These are phyloP conservation scores for Benthosema pterotum DNA, from an alignment of 2,797 vertebrate species.

Conservation along the genomic window DNA sequence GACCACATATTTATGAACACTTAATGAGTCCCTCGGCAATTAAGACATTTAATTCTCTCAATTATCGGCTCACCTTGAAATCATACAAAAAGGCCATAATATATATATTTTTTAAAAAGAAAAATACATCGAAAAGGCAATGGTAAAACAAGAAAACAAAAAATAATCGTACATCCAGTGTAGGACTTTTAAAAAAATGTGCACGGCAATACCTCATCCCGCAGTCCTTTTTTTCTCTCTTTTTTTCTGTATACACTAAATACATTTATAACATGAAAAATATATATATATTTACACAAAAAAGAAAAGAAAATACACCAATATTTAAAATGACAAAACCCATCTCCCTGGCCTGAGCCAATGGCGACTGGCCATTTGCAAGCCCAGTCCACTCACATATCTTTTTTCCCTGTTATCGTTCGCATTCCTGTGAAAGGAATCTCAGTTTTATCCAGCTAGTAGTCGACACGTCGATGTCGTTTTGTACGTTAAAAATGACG, in stretches of 20 bases:
- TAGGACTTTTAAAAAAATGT: slow-evolving; percentile 84
- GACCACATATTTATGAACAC: slow-evolving; percentile 69
- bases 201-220: slow-evolving; percentile 74
- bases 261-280: slow-evolving; percentile 80
- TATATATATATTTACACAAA: slow-evolving; percentile 65
- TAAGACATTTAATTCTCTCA: slow-evolving; percentile 54
- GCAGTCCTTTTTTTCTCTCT: slow-evolving; percentile 66
- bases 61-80: slow-evolving; percentile 66
- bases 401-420: slow-evolving; percentile 63
- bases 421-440: slow-evolving; percentile 60
- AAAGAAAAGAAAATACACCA: slow-evolving; percentile 67
- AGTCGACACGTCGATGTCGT: slow-evolving; percentile 57
- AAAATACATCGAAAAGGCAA: slow-evolving; percentile 51
- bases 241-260: slow-evolving; percentile 74
- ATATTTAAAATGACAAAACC: slow-evolving; percentile 65
- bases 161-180: slow-evolving; percentile 82
- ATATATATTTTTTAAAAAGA: slow-evolving; percentile 51
- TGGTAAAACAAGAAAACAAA: slow-evolving; percentile 51
- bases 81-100: slow-evolving; percentile 64
- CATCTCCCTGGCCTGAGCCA: slow-evolving; percentile 59
- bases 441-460: slow-evolving; percentile 40
- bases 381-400: slow-evolving; percentile 60
- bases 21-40: slow-evolving; percentile 59
- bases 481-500: slow-evolving; percentile 65
- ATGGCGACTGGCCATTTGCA: slow-evolving; percentile 41